A percentile compares a stretch with the other conserved stretches of the same genome.
phyloP scores from a whole-genome alignment of 2,888 invertebrate genomes.

The Lycocerus yunnanus region DNA sequence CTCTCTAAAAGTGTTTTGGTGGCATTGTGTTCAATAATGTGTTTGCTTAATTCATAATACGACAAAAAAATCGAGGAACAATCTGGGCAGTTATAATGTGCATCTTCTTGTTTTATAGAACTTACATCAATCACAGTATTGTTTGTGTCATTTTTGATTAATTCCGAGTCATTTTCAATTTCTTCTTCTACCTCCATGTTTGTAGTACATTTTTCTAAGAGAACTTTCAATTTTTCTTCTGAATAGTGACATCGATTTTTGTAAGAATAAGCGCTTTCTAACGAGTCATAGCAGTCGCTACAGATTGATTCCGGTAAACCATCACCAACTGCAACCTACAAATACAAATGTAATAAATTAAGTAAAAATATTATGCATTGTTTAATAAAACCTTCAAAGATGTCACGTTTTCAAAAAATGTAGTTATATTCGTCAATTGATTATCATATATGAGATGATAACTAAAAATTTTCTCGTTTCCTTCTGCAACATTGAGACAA shows the following conservation, averaged over 20 bases:
- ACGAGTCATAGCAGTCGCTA: constrained; percentile 32
- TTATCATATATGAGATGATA: constrained; percentile 23
- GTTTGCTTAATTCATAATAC: neutral
- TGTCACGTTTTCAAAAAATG: constrained; percentile 30
- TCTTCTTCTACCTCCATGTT: neutral
- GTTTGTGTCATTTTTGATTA: neutral
- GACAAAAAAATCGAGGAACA: neutral
- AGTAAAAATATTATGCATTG: neutral
- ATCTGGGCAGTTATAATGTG: neutral
- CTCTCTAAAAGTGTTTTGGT: neutral
- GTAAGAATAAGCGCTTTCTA: constrained; percentile 36
- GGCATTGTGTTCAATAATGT: neutral
- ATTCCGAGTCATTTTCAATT: neutral
- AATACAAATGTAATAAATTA: constrained; percentile 5
- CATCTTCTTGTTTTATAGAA: neutral
- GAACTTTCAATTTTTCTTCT: constrained; percentile 31
- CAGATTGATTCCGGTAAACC: constrained; percentile 40
- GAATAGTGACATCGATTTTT: constrained; percentile 38
- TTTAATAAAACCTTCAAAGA: constrained; percentile 16
- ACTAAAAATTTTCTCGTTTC: constrained; percentile 13
- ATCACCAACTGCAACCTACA: constrained; percentile 36
- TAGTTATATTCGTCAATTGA: constrained; percentile 22
- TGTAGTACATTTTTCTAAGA: constrained; percentile 10
- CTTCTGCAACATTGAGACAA: constrained; percentile 33
- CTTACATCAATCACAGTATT: neutral